Evolutionary conservation across 2,888 invertebrate genomes (phyloP), one percentile per base, ranked within the genome.

Genomic region (Chloromyia formosa): DNA sequence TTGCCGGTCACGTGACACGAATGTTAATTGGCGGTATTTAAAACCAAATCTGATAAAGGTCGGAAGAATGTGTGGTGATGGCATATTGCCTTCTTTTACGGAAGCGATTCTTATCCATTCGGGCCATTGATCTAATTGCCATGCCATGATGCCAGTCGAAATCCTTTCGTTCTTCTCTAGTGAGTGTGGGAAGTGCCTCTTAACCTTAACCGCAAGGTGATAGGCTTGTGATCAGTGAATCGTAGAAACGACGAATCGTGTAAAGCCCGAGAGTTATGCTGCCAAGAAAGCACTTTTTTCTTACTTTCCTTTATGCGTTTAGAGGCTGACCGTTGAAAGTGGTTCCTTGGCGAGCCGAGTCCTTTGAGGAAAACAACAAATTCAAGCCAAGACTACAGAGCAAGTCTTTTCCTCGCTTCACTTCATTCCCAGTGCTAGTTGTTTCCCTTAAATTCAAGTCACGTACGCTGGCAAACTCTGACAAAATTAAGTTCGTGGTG

Each of bases 401-500:
- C 49, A 2, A n/a, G 49, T n/a, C 10, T 3, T n/a, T 49, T n/a
- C 53, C 42, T 54, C 27, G 27, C 53, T 16, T 54, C 35, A 56
- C 42, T 53, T 54, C 27, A 20, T 58, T 56, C 58, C 27, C 7
- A 7, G 2, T 35, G 27, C n/a, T 35, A 35, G 27, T 35, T n/a
- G 5, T 14, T 7, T 66, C 12, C 42, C 22, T 71, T 73, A 60
- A 54, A 76, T 76, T 76, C 76, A 58, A 62, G 75, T 76, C 76
- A 76, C 76, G 76, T 76, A 62, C 61, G 75, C 45, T 68, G 60
- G 60, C 73, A 73, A 74, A 74, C 72, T 76, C 74, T 72, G 58
- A 72, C 68, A 62, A 76, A 76, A 76, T 76, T 76, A 76, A 74
- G 76, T 76, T 76, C 72, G 76, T 66, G 76, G 76, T 62, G 58